phyloP scores from a whole-genome alignment of 2,888 invertebrate species.

The Diaprepes abbreviatus region DNA sequence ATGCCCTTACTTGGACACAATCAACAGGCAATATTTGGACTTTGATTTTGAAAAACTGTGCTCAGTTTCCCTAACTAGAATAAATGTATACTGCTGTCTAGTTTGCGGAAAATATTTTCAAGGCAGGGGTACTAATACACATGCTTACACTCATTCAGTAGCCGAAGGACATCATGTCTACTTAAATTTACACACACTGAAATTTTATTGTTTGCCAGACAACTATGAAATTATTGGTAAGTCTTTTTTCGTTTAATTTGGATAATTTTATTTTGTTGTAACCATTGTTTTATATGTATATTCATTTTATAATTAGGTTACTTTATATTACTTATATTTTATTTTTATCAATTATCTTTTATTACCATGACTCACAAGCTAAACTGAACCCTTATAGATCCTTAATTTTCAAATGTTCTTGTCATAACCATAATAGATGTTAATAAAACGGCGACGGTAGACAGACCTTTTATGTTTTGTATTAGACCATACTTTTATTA shows the following conservation, averaged over 20 bases:
- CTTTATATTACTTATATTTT: too few species aligned
- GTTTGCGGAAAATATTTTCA: constrained; percentile 99
- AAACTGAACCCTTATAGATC: too few species aligned
- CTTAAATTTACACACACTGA: constrained; percentile 94
- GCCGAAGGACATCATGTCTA: constrained; percentile 98
- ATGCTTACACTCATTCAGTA: constrained; percentile 99
- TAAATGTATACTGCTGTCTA: constrained; percentile 99
- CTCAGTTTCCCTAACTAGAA: constrained; percentile 96
- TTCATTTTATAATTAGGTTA: too few species aligned
- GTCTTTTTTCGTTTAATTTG: constrained; percentile 36
- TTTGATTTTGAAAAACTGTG: constrained; percentile 99
- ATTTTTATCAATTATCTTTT: too few species aligned
- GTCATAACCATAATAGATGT: too few species aligned
- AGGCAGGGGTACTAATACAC: constrained; percentile 97
- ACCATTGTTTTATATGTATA: too few species aligned
- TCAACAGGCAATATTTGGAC: constrained; percentile 95
- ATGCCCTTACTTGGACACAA: constrained; percentile 98
- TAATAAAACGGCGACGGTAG: too few species aligned
- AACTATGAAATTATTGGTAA: constrained; percentile 98
- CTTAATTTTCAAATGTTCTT: too few species aligned
- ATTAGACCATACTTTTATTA: too few species aligned
- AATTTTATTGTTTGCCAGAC: constrained; percentile 99
- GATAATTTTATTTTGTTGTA: too few species aligned
- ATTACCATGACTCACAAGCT: too few species aligned
- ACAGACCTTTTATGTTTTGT: too few species aligned